Evolutionary conservation across 2,113 vertebrate species (phyloP), one percentile per base, ranked within the genome.

Genomic region (Hypomesus transpacificus): DNA sequence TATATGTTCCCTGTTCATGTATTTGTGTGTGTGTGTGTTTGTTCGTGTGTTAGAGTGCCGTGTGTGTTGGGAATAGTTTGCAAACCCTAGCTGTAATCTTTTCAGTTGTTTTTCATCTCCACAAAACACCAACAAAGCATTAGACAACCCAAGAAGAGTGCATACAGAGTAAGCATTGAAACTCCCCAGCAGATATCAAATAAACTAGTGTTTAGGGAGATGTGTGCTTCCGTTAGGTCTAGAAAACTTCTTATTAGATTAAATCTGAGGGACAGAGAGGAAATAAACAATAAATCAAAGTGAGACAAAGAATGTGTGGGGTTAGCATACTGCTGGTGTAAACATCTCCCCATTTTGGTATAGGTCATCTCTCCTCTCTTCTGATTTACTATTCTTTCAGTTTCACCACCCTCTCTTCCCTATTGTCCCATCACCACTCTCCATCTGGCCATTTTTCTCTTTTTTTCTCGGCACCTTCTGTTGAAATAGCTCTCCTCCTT

Each of bases 151-250:
- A 53, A 46, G 18, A 56, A 77, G 64, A 65, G 50, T 69, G 52
- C 22, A 64, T 75, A 65, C 63, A 63, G 31, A 34, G 31, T 1
- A 34, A 34, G 75, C 39, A 54, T 17, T 65, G 56, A 54, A 73
- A 67, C 71, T 66, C 61, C 31, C 31, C 62, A 34, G 17, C 39
- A 14, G 22, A 51, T 75, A 72, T 75, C 31, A 66, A 46, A 59
- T 75, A 39, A 21, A 58, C 61, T 67, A 31, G 59, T 11, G 17
- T 31, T 60, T 39, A 76, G 71, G 74, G 80, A 8, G 60, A 1
- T 34, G 58, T 34, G n/a, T 54, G 58, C 91, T 93, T 92, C 94
- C 89, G 88, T 91, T 90, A 88, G 85, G 84, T 87, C 91, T 75
- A 78, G 77, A 83, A 75, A 75, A 62, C 70, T 71, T 24, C 77